These are phyloP conservation scores for Hydropsyche tenuis DNA, from an alignment of 1,140 invertebrate genomes.

Conservation along the genomic window DNA sequence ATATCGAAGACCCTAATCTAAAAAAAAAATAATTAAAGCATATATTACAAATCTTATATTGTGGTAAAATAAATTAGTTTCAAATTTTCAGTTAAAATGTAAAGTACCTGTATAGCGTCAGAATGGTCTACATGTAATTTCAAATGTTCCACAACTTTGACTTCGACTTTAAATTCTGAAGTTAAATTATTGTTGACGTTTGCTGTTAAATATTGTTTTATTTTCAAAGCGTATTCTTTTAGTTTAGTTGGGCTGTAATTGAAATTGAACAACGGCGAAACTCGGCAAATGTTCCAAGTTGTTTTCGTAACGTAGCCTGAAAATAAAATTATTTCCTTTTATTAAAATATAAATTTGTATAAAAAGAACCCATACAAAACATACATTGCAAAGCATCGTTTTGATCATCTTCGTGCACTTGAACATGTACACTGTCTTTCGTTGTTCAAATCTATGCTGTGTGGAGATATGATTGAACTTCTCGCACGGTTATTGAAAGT, in stretches of 20 bases:
- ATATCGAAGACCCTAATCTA: slow-evolving; percentile 54
- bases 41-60: slow-evolving; percentile 43
- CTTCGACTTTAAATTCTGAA: slow-evolving; percentile 53
- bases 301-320: slow-evolving; percentile 59
- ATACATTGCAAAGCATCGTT: slow-evolving; percentile 44
- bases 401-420: slow-evolving; percentile 43
- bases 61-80: neutral
- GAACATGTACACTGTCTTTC: slow-evolving; percentile 4
- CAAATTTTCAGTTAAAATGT: neutral
- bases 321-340: slow-evolving; percentile 45
- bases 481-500: slow-evolving; percentile 21
- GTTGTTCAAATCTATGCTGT: slow-evolving; percentile 34
- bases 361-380: neutral
- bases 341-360: neutral
- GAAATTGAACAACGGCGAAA: slow-evolving; percentile 58
- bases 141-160: slow-evolving; percentile 54
- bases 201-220: slow-evolving; percentile 55
- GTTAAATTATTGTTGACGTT: slow-evolving; percentile 51
- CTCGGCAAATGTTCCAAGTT: slow-evolving; percentile 55
- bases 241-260: slow-evolving; percentile 55
- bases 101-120: slow-evolving; percentile 50
- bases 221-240: slow-evolving; percentile 59
- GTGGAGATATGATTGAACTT: slow-evolving; percentile 38
- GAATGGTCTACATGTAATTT: slow-evolving; percentile 58
- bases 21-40: slow-evolving; percentile 31